Percentiles rank a stretch among this genome's conserved stretches.
Conservation (phyloP, 2,797 vertebrate genomes). For the Myoxocephalus aenaeus region DNA sequence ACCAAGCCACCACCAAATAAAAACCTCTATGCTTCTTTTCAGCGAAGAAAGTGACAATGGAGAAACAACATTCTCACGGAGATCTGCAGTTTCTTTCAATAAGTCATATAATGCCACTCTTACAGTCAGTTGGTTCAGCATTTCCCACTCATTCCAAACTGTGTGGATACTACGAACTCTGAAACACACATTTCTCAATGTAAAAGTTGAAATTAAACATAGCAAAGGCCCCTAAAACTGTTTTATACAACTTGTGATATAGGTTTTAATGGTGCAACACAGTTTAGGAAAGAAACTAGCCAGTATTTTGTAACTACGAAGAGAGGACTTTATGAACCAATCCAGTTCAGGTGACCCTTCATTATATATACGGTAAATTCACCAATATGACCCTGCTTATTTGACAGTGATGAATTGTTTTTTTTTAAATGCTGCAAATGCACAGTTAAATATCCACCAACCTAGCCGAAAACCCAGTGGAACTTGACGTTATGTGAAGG, state of each 20-base stretch:
- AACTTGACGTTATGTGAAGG: constrained; percentile 28
- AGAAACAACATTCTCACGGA: neutral
- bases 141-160: neutral
- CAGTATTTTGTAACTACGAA: neutral
- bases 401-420: neutral
- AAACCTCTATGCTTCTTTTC: neutral
- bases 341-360: neutral
- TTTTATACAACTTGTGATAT: neutral
- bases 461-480: neutral
- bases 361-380: neutral
- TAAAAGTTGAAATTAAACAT: neutral
- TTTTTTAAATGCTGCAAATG: neutral
- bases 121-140: neutral
- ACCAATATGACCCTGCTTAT: neutral
- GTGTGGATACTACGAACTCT: neutral
- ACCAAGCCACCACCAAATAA: neutral
- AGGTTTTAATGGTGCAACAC: neutral
- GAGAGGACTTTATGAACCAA: neutral
- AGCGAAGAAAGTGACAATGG: neutral
- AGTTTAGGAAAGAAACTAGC: constrained; percentile 1
- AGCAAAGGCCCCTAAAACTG: neutral
- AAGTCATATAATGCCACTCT: neutral
- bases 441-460: constrained; percentile 51
- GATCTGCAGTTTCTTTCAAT: neutral
- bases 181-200: neutral